Base-by-base conservation (phyloP, 2,888 invertebrate species). In the Abrostola tripartita region DNA sequence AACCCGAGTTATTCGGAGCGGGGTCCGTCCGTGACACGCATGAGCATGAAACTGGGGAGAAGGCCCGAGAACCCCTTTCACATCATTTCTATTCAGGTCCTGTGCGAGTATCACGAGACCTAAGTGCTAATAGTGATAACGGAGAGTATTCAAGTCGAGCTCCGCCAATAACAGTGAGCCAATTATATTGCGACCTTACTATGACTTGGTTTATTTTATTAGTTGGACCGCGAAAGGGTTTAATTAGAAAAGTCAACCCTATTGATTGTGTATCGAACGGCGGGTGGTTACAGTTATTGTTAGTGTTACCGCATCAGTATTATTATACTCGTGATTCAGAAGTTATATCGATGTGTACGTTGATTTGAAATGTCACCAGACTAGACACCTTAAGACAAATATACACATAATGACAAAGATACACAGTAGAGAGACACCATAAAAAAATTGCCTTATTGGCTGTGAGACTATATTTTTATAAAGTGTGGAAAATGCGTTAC, bases 61-160 rank as follows among this genome's bases (percentile, higher is more conserved):
- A 58, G 66, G 75, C 75, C 79, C 78, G 74, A 74, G 62, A 76
- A 85, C 78, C 83, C 84, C 82, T 89, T 88, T 85, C 78, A 79
- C 81, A 74, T 83, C 75, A 90, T 93, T 92, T 88, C 89, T 91
- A 93, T 93, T 92, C 92, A 87, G 80, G 71, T 71, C 81, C 73
- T 78, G 86, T 81, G 64, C 75, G 67, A 74, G 78, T 79, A 77
- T 81, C 81, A 74, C 75, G 80, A 81, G 85, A 84, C 86, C 89
- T 91, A 88, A 90, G 91, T 89, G 88, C 88, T 90, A 87, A 89
- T 86, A 85, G 86, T 86, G 87, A 89, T 91, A 90, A 87, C 82
- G 82, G 78, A 79, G 81, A 85, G 81, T 83, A 83, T 77, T 78
- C 56, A 70, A 71, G 57, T 79, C 77, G 69, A 76, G 71, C 77